A percentile compares a stretch with the other conserved stretches of the same genome.
Conservation (phyloP, 2,888 invertebrate genomes). For the Lasioglossum oenotherae region DNA sequence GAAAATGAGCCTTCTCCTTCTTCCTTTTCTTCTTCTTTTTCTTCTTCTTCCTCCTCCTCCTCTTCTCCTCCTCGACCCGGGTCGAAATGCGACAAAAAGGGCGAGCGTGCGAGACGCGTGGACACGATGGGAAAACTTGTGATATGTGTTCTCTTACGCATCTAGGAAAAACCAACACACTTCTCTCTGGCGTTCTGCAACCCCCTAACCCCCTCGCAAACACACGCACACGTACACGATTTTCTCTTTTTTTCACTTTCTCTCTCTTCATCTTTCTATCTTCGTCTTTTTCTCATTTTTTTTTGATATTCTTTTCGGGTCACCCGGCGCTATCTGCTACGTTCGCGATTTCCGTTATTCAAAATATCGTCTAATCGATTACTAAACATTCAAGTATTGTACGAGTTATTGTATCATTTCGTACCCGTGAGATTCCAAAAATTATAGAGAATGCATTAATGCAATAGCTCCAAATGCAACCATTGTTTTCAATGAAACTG, state of each 20-base stretch:
- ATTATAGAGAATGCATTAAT: too few species aligned
- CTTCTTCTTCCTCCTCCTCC: constrained; percentile 14
- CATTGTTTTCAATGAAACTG: neutral
- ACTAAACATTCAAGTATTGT: too few species aligned
- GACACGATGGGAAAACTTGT: constrained; percentile 68
- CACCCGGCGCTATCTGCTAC: constrained; percentile 10
- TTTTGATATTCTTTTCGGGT: constrained; percentile 59
- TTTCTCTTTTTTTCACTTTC: neutral
- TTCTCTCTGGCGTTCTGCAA: constrained; percentile 14
- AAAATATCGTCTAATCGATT: too few species aligned
- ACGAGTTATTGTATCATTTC: too few species aligned
- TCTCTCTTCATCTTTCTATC: neutral
- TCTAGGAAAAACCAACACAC: constrained; percentile 69
- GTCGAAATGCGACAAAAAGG: constrained; percentile 47
- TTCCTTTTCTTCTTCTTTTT: constrained; percentile 8
- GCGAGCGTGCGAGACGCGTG: constrained; percentile 56
- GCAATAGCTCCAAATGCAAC: too few species aligned
- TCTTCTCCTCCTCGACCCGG: constrained; percentile 19
- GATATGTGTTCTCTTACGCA: constrained; percentile 77
- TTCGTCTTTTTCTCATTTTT: neutral
- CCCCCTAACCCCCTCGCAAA: neutral
- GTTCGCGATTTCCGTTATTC: neutral
- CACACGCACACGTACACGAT: constrained; percentile 35
- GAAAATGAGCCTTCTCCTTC: constrained; percentile 54
- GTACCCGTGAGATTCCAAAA: too few species aligned